A percentile compares a stretch with the other conserved stretches of the same genome.
Evolutionary conservation across 2,888 invertebrate genomes (phyloP).

Genomic region (Chymomyza fuscimana): DNA sequence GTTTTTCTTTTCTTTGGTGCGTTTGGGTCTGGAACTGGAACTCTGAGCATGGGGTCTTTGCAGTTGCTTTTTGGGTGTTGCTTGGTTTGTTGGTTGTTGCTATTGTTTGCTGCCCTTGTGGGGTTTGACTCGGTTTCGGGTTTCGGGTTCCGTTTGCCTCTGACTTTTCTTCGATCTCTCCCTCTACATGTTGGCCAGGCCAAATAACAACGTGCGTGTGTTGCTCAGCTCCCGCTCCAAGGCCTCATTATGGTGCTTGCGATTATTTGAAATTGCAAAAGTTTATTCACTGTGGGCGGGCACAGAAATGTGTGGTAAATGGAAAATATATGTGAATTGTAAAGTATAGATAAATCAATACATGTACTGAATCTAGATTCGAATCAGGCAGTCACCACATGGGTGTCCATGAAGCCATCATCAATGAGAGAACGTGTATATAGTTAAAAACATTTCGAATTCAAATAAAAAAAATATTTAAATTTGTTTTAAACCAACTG

Average conservation of each 20-base stretch:
- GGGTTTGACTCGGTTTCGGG: background rate
- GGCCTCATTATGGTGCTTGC: slow-evolving; percentile 71
- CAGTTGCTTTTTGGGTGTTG: slow-evolving; percentile 18
- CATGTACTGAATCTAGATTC: slow-evolving; percentile 62
- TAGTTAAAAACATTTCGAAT: background rate
- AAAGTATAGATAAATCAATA: slow-evolving; percentile 58
- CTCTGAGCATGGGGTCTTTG: slow-evolving; percentile 5
- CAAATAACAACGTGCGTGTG: slow-evolving; percentile 47
- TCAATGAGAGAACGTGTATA: background rate
- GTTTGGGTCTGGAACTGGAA: slow-evolving; percentile 21
- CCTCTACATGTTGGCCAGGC: background rate
- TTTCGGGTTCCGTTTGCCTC: slow-evolving; percentile 10
- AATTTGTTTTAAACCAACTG: no score
- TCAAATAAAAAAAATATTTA: background rate
- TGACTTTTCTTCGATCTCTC: background rate
- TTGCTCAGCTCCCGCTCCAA: slow-evolving; percentile 48
- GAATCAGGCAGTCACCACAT: slow-evolving; percentile 11
- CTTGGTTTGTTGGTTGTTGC: slow-evolving; percentile 19
- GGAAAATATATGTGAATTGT: slow-evolving; percentile 56
- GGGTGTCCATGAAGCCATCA: background rate
- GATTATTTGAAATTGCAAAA: slow-evolving; percentile 74
- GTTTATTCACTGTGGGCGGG: slow-evolving; percentile 62
- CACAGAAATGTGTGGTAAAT: slow-evolving; percentile 55
- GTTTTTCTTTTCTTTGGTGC: slow-evolving; percentile 63
- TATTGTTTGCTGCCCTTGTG: slow-evolving; percentile 4